Evolutionary conservation across 2,113 vertebrate species (phyloP).

Genomic region (Corynorhinus townsendii): DNA sequence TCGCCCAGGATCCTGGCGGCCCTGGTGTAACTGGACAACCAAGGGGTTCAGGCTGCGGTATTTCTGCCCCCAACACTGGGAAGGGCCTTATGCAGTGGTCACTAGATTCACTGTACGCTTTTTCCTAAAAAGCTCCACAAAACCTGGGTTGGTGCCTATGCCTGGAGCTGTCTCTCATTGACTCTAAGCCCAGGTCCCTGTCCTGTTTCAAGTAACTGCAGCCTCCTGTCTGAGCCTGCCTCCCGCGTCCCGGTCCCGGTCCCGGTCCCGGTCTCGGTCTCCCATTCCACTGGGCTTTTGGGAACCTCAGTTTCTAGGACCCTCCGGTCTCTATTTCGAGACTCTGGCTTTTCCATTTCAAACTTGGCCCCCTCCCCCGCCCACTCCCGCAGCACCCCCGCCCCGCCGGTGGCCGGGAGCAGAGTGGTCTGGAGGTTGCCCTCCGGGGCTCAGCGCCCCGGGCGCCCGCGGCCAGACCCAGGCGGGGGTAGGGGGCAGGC

Average conservation of each 20-base stretch:
- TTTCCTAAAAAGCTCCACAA: not conserved
- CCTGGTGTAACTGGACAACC: not conserved
- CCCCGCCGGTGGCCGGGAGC: not conserved
- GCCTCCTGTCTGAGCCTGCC: not conserved
- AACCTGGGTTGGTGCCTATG: not conserved
- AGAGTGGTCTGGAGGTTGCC: not conserved
- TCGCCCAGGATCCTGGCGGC: not conserved
- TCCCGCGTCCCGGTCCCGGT: not conserved
- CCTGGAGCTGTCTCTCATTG: not conserved
- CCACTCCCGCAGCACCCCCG: not conserved
- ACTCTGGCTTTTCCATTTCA: constrained; percentile 11
- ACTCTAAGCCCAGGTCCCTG: not conserved
- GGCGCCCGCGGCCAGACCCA: too few relatives aligned
- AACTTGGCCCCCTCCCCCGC: constrained; percentile 42
- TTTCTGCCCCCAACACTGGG: not conserved
- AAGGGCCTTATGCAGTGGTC: not conserved
- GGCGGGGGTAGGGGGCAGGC: not conserved
- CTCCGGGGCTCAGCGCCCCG: not conserved
- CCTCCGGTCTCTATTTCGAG: not conserved
- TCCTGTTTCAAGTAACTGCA: not conserved
- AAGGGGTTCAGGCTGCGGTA: too few relatives aligned
- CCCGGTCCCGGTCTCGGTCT: not conserved
- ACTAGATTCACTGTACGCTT: not conserved
- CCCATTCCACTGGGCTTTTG: not conserved
- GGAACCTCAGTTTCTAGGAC: constrained; percentile 29